Conservation (phyloP, 2,797 vertebrate genomes). For the Propithecus deckenii region DNA sequence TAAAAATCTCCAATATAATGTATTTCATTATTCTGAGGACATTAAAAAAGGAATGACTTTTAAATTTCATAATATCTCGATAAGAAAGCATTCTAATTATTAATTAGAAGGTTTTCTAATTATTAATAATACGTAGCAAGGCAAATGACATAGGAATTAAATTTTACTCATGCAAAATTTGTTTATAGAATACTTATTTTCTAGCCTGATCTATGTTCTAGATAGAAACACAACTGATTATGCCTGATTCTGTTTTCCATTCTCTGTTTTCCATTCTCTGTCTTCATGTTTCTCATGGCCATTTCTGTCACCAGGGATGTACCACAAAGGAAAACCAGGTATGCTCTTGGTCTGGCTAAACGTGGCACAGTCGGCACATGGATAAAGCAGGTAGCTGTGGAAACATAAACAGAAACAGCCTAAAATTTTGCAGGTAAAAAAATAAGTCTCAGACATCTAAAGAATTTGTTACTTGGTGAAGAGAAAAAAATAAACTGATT, state of each 20-base stretch:
- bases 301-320: background rate
- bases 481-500: background rate
- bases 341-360: background rate
- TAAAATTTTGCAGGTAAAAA: background rate
- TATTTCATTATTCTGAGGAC: constrained; percentile 10
- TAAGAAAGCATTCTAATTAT: background rate
- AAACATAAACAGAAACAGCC: background rate
- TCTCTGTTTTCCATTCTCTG: background rate
- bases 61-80: constrained; percentile 32
- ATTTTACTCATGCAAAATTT: constrained; percentile 7
- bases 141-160: constrained; percentile 1
- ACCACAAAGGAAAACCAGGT: background rate
- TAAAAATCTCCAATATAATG: background rate
- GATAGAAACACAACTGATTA: background rate
- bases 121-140: background rate
- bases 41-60: background rate
- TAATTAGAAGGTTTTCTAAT: background rate
- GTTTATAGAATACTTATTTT: background rate
- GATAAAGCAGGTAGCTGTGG: background rate
- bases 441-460: background rate
- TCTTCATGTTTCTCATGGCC: background rate
- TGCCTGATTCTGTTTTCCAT: background rate
- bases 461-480: background rate
- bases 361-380: background rate
- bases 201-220: background rate